Conservation (phyloP, 2,888 invertebrate species). For the Achlya flavicornis region DNA sequence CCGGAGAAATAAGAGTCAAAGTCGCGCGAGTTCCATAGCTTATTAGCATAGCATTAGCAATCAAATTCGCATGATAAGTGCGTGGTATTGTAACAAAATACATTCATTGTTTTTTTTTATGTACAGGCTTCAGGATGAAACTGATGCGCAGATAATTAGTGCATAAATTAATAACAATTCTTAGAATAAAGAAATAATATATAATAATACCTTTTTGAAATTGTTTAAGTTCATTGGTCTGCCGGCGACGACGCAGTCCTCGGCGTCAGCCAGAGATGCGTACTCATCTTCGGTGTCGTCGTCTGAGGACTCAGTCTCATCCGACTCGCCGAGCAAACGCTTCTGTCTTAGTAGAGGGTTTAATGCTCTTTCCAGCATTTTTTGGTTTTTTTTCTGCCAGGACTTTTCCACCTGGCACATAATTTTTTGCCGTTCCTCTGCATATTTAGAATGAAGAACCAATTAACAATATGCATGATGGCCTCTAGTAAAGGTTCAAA, state of each 20-base stretch:
- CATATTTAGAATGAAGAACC: not conserved
- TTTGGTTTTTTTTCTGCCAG: conserved; percentile 87
- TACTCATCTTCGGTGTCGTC: conserved; percentile 74
- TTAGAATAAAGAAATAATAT: no score
- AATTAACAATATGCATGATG: not conserved
- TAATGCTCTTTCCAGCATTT: conserved; percentile 54
- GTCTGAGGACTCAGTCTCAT: conserved; percentile 55
- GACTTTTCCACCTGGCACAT: conserved; percentile 89
- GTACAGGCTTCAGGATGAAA: no score
- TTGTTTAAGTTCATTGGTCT: conserved; percentile 46
- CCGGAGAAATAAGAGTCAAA: no score
- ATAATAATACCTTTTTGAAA: conserved; percentile 53
- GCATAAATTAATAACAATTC: no score
- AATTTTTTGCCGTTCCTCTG: conserved; percentile 89
- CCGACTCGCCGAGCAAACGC: conserved; percentile 50
- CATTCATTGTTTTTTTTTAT: no score
- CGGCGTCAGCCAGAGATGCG: conserved; percentile 77
- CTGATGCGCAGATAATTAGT: no score
- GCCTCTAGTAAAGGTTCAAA: no score
- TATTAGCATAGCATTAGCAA: no score
- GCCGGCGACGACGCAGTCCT: conserved; percentile 88
- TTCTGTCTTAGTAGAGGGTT: conserved; percentile 59
- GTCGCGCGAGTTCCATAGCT: no score
- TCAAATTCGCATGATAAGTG: no score
- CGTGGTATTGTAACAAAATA: no score